A percentile compares a stretch with the other conserved stretches of the same genome.
These are phyloP conservation scores for Cosmia pyralina DNA, from an alignment of 2,888 invertebrate genomes.

Conservation along the genomic window DNA sequence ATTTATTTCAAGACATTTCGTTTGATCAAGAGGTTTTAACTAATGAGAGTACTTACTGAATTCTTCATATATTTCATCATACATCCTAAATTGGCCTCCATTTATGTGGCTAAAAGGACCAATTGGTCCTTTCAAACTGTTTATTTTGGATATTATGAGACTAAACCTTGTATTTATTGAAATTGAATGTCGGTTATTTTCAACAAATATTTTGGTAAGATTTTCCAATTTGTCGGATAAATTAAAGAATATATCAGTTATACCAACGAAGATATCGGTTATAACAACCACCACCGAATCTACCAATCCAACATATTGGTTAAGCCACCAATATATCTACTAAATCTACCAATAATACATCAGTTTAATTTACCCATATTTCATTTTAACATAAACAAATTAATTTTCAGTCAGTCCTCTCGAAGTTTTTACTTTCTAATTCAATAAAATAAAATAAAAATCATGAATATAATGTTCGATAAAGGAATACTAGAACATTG, in stretches of 20 bases:
- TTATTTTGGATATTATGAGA: neutral
- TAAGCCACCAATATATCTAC: neutral
- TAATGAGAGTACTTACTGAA: slow-evolving; percentile 18
- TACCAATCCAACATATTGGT: neutral
- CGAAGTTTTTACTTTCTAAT: neutral
- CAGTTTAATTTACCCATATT: neutral
- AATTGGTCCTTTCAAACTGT: neutral
- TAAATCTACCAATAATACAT: too few relatives aligned
- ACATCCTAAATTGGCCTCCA: too few relatives aligned
- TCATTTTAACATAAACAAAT: neutral
- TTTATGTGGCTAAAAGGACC: neutral
- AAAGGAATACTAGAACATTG: slow-evolving; percentile 63
- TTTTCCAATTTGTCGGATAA: too few relatives aligned
- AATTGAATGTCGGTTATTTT: neutral
- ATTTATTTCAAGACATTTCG: slow-evolving; percentile 26
- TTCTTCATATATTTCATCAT: neutral
- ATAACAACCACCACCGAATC: neutral
- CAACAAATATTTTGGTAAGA: neutral
- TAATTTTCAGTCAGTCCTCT: slow-evolving; percentile 32
- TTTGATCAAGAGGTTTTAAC: slow-evolving; percentile 20
- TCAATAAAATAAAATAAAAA: neutral
- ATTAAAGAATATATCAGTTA: too few relatives aligned
- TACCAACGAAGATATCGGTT: neutral
- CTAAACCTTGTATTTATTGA: neutral
- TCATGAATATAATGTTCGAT: slow-evolving; percentile 46